Evolutionary conservation across 2,113 vertebrate genomes (phyloP), one percentile per base, ranked within the genome.

Genomic region (Chaetodon auriga): DNA sequence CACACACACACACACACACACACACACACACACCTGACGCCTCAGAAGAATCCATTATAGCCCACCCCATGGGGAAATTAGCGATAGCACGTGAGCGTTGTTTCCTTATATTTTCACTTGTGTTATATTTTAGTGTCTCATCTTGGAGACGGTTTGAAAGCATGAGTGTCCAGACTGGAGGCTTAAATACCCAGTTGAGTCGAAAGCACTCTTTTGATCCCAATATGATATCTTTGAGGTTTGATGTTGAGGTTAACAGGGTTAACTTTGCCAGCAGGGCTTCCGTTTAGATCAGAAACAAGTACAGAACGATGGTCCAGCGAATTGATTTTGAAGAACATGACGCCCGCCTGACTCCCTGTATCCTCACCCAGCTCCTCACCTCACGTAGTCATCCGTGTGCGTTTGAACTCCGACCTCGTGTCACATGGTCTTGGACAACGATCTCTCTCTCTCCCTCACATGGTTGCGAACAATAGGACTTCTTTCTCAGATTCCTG

Each of bases 401-500:
- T 68, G 58, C 18, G 36, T 64, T 53, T 83, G 83, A 82, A 2
- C 82, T 82, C 71, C 79, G 83, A 86, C 85, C 81, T 71, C 0
- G 19, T 68, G 68, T 88, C 91, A 87, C 85, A 80, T 90, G 87
- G 66, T 79, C 53, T 16, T 0, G 5, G 78, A 84, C 78, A 66
- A 79, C 65, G 63, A 61, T 46, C 73, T 54, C 57, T 45, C 30
- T 53, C 74, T 45, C 41, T 69, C 49, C 49, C 80, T 87, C 84
- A 86, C 73, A 82, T 78, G 82, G 21, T 68, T 23, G 58, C 19
- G 78, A 90, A 92, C 86, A 93, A 89, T 86, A 72, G 83, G 75
- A 78, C 75, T 73, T 66, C 78, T 90, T 80, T 89, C 64, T 82
- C 89, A 85, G 86, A 90, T 90, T 91, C 81, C 89, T 88, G 87